Evolutionary conservation across 2,797 vertebrate species (phyloP).

Genomic region (Pseudomugil tenellus): DNA sequence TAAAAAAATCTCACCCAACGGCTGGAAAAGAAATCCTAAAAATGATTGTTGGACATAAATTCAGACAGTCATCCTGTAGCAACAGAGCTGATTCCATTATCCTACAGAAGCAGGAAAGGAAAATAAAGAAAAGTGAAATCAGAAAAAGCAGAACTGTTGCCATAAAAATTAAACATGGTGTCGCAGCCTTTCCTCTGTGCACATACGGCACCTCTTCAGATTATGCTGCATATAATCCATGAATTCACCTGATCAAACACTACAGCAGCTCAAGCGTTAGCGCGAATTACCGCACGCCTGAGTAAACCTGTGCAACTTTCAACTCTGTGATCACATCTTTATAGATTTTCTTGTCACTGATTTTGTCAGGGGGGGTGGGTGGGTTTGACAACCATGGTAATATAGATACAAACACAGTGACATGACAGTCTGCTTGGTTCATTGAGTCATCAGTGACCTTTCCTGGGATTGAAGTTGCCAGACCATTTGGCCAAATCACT

Average conservation of each 20-base stretch:
- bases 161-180: not conserved
- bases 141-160: not conserved
- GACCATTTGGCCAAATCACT: conserved; percentile 87
- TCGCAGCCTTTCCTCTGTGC: not conserved
- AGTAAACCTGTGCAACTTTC: conserved; percentile 19
- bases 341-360: conserved; percentile 57
- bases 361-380: conserved; percentile 48
- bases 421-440: conserved; percentile 73
- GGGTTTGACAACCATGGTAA: conserved; percentile 14
- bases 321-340: conserved; percentile 29
- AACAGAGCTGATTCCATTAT: not conserved
- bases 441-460: conserved; percentile 82
- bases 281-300: conserved; percentile 13
- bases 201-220: not conserved
- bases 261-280: not conserved
- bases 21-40: not conserved
- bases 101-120: not conserved
- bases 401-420: conserved; percentile 41
- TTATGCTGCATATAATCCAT: not conserved
- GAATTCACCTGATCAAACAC: not conserved
- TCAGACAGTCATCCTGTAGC: not conserved
- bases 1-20: not conserved
- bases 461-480: conserved; percentile 79
- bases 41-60: not conserved
- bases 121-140: not conserved